Percentiles rank a stretch among this genome's conserved stretches.
These are phyloP conservation scores for Sipha flava DNA, from an alignment of 1,140 invertebrate genomes.

Conservation along the genomic window DNA sequence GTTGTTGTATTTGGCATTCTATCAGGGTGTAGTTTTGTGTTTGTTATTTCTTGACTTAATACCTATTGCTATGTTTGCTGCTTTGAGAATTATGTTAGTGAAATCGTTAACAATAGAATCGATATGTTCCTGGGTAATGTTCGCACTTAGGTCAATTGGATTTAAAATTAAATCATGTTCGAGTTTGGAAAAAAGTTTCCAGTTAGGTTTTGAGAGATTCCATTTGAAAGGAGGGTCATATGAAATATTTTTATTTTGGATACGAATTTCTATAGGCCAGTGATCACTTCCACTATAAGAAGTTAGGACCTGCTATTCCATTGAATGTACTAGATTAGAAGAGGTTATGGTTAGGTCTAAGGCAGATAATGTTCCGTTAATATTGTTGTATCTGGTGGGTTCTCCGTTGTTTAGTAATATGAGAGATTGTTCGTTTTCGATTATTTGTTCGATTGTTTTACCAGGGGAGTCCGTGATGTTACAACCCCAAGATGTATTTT, in stretches of 20 bases:
- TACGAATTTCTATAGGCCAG: neutral
- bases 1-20: neutral
- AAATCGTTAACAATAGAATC: neutral
- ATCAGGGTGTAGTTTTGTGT: too few species aligned
- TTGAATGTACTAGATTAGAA: too few species aligned
- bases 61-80: neutral
- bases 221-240: too few species aligned
- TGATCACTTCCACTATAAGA: neutral
- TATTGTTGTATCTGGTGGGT: too few species aligned
- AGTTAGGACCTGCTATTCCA: neutral
- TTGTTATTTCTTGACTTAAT: too few species aligned
- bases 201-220: too few species aligned
- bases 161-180: neutral
- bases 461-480: neutral
- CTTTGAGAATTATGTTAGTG: neutral
- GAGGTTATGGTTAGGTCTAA: too few species aligned
- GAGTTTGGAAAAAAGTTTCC: neutral
- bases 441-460: neutral
- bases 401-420: too few species aligned
- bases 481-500: too few species aligned
- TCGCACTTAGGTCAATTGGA: neutral
- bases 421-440: neutral
- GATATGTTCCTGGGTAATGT: too few species aligned
- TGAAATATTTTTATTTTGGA: too few species aligned
- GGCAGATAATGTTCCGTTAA: too few species aligned